Conservation (phyloP, 2,888 invertebrate species). For the Resseliella maxima region DNA sequence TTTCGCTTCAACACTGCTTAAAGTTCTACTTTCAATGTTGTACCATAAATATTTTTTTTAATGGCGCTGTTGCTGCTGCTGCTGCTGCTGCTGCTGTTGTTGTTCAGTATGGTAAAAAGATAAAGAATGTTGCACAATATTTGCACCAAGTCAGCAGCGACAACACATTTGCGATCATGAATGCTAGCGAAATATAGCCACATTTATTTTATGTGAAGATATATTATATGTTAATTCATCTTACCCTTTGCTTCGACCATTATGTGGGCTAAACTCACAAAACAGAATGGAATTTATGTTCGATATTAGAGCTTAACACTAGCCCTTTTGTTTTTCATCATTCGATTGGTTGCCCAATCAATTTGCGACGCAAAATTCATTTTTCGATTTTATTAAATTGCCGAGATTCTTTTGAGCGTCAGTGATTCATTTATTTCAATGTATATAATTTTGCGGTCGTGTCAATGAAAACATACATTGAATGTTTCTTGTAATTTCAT, state of each 20-base stretch:
- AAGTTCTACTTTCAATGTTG: neutral
- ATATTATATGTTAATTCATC: neutral
- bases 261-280: too few relatives aligned
- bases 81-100: neutral
- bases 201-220: neutral
- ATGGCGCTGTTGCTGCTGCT: neutral
- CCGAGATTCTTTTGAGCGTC: too few relatives aligned
- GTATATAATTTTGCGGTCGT: neutral
- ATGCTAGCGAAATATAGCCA: neutral
- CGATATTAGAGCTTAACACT: too few relatives aligned
- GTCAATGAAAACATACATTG: neutral
- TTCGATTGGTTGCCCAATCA: neutral
- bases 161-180: neutral
- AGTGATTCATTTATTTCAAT: neutral
- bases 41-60: too few relatives aligned
- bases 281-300: neutral
- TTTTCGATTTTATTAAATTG: too few relatives aligned
- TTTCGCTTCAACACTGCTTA: neutral
- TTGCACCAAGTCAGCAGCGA: neutral
- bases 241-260: neutral
- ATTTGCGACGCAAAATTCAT: neutral
- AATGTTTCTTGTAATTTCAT: neutral
- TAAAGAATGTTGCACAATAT: slow-evolving; percentile 37
- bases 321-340: neutral
- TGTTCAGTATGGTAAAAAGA: neutral